phyloP scores from a whole-genome alignment of 2,888 invertebrate genomes.

The Pyrgus malvae region DNA sequence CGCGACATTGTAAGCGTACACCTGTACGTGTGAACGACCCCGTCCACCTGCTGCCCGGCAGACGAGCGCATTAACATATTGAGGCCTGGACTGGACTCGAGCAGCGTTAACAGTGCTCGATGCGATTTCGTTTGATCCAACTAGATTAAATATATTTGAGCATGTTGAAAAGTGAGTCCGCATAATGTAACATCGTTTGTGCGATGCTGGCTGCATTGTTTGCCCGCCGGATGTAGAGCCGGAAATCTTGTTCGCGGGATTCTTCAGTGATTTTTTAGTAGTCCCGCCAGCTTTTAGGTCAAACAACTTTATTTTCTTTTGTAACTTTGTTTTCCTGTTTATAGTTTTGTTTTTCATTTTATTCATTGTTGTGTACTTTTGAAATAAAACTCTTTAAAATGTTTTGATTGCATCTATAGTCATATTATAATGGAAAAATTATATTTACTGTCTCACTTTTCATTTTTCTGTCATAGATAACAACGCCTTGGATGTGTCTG shows the following conservation, averaged over 20 bases:
- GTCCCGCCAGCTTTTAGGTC: slow-evolving; percentile 20
- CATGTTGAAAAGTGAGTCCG: slow-evolving; percentile 9
- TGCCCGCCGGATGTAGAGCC: slow-evolving; percentile 23
- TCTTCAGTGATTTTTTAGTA: slow-evolving; percentile 12
- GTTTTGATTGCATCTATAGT: no score
- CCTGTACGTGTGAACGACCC: slow-evolving; percentile 70
- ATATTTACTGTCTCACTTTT: no score
- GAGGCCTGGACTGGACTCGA: slow-evolving; percentile 39
- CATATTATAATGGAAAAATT: no score
- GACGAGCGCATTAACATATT: slow-evolving; percentile 58
- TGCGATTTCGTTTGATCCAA: slow-evolving; percentile 8
- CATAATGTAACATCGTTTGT: slow-evolving; percentile 19
- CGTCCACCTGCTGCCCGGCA: slow-evolving; percentile 65
- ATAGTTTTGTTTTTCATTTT: slow-evolving; percentile 1
- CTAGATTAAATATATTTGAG: slow-evolving; percentile 5
- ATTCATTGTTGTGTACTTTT: background rate
- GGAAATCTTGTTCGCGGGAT: slow-evolving; percentile 25
- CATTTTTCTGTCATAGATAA: no score
- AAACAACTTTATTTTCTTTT: slow-evolving; percentile 13
- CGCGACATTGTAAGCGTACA: slow-evolving; percentile 39
- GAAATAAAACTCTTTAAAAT: no score
- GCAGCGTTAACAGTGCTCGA: slow-evolving; percentile 15
- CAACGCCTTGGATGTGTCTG: no score
- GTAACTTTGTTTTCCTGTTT: slow-evolving; percentile 1
- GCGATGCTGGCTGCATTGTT: slow-evolving; percentile 18